Evolutionary conservation across 2,888 invertebrate species (phyloP), one percentile per base, ranked within the genome.

Genomic region (Drosophila paranaensis): DNA sequence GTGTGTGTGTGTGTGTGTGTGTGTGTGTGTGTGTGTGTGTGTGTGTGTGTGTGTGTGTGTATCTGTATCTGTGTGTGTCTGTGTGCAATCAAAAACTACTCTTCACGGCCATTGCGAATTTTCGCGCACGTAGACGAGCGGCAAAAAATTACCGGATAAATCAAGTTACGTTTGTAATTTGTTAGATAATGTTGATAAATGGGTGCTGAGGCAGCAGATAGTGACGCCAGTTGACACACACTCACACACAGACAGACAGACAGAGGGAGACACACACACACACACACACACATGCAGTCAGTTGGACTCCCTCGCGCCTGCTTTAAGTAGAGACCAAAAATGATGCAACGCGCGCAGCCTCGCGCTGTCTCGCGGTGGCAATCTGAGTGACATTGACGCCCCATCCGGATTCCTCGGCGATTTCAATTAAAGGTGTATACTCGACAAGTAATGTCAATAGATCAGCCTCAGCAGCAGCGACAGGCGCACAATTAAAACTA

Each of bases 131-230:
- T 71, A 37, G 64, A 60, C 58, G 68, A 55, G 71, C 71, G 58
- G 66, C 62, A 74, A 86, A 84, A 91, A 91, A 90, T 86, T 84
- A 89, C 91, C 91, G 91, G 91, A 91, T 90, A 91, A 91, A 91
- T 91, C 90, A 91, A 91, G 90, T 91, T 91, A 91, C 89, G 85
- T 76, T 88, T 84, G 82, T 90, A 91, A 91, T 91, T 90, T 90
- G 88, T 90, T 90, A 81, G 84, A 90, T 91, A 90, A 91, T 91
- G 88, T 83, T 90, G 89, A 91, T 87, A 89, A 87, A 90, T 90
- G 89, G 81, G 58, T 60, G 79, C 62, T 50, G 63, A 55, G 65
- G 71, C 73, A 68, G 76, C 75, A 77, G 77, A 55, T 75, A 75
- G 55, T 20, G 48, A 58, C 64, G 53, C 9, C 68, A 71, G 58